Evolutionary conservation across 2,113 vertebrate genomes (phyloP).

Genomic region (Dasypus novemcinctus): DNA sequence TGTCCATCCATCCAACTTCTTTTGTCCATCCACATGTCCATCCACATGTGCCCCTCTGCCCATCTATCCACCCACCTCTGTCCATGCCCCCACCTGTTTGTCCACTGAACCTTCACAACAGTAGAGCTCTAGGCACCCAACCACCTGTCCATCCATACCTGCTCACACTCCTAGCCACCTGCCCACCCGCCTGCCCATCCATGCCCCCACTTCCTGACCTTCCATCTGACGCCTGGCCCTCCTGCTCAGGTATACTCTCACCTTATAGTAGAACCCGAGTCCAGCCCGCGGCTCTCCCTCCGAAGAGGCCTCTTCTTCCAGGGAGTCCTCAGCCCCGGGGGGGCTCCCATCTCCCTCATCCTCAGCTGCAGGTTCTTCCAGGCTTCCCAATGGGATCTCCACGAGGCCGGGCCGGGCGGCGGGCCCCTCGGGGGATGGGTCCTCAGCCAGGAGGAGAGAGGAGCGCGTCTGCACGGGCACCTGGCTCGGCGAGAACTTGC

Average conservation of each 20-base stretch:
- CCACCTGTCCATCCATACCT: not conserved
- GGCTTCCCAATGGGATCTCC: slow-evolving; percentile 88
- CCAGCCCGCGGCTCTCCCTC: slow-evolving; percentile 80
- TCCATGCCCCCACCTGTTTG: no score
- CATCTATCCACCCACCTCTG: not conserved
- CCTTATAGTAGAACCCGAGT: slow-evolving; percentile 92
- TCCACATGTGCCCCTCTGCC: not conserved
- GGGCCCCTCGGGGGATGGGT: slow-evolving; percentile 43
- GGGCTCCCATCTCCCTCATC: slow-evolving; percentile 83
- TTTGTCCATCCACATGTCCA: not conserved
- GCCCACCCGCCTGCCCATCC: not conserved
- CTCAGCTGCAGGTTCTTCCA: slow-evolving; percentile 79
- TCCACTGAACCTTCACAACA: not conserved
- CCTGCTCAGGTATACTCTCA: not conserved
- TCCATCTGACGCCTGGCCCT: not conserved
- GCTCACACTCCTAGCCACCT: not conserved
- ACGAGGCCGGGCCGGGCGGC: slow-evolving; percentile 85
- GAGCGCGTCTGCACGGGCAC: slow-evolving; percentile 90
- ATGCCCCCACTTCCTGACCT: not conserved
- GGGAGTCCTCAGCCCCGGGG: slow-evolving; percentile 82
- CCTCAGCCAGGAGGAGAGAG: slow-evolving; percentile 87
- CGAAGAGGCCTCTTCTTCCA: slow-evolving; percentile 82
- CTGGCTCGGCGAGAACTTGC: slow-evolving; percentile 89
- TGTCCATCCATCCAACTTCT: no score
- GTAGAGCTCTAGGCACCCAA: not conserved